Evolutionary conservation across 2,113 vertebrate genomes (phyloP), one percentile per base, ranked within the genome.

Genomic region (Melanerpes formicivorus): DNA sequence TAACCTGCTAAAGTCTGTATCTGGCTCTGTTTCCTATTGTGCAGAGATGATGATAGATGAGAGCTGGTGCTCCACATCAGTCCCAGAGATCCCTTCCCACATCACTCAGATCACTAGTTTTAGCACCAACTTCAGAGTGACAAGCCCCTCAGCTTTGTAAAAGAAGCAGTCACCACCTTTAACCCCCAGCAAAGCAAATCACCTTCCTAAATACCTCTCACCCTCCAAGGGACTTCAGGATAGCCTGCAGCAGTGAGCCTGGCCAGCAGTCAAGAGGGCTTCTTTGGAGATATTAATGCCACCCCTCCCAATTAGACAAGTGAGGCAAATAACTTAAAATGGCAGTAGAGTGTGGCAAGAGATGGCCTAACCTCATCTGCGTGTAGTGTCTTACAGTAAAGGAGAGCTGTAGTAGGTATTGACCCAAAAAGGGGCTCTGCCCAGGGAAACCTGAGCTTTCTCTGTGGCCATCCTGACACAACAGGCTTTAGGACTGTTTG

Each of bases 401-500:
- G 14, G 15, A 44, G 42, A 40, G 40, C 40, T 11, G 40, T 40
- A 40, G 40, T 40, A 40, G 40, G 40, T 40, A 40, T 40, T 40
- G 40, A 10, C 40, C 9, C 30, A 62, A 23, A 66, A 76, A 69
- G 25, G 54, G 29, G 8, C 17, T 85, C 2, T 44, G 9, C 11
- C 4, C 22, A 27, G 17, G 5, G 22, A 10, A 65, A 4, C 8
- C 14, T 50, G 48, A 75, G 22, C 32, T 37, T 85, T 46, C 32
- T 64, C 50, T 65, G 44, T 54, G 66, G 27, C 86, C 25, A 5
- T 55, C 30, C 48, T 80, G 26, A 69, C 27, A 19, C 2, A 2
- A 11, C 0, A 0, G 56, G 11, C 27, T 86, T 44, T 42, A 74
- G 62, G 40, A 72, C 58, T 4, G 0, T 25, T 11, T 72, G 44